Evolutionary conservation across 37 sponge, comb jelly and placozoan species (phyloP), one percentile per base, ranked within the genome.

Genomic region (Halichondria panicea): DNA sequence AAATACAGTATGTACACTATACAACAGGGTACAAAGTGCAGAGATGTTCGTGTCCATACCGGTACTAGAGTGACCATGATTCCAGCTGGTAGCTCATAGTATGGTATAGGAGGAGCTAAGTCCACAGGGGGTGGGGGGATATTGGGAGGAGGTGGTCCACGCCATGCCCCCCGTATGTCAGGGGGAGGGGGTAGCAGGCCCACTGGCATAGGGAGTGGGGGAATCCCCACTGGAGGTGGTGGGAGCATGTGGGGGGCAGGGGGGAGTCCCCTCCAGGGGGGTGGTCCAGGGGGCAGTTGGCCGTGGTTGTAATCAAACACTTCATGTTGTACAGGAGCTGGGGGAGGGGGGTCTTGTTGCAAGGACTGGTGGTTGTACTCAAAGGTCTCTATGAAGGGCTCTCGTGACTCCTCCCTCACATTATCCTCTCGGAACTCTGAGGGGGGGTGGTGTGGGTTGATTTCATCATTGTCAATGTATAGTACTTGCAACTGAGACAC

Each of bases 51-150:
- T n/a, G n/a, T 48, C 46, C 88, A 84, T 41, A 94, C 95, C 0
- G 85, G 89, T 0, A 93, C 94, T 22, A 96, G 68, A 19, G 89
- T 75, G 4, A 81, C 88, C 81, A 95, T 93, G 2, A 98, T 77
- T 24, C 99, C 99, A 41, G 99, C 99, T 50, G 99, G 99, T 9
- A 98, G 89, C 34, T 98, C 99, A 79, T 80, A 95, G 77, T 98
- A 98, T 9, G 92, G 96, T 5, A 95, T 81, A 18, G 83, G 77
- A 32, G 92, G 83, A 4, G 75, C 74, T 32, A 58, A 62, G n/a
- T 78, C 64, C 4, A 76, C 79, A 22, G 81, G 80, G 27, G 75
- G 78, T 15, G 71, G 76, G 24, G 63, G 82, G 42, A n/a, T n/a
- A n/a, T n/a, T n/a, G n/a, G n/a, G n/a, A n/a, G n/a, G n/a, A n/a